phyloP scores from a whole-genome alignment of 2,113 vertebrate species.

The Myiopsitta monachus region DNA sequence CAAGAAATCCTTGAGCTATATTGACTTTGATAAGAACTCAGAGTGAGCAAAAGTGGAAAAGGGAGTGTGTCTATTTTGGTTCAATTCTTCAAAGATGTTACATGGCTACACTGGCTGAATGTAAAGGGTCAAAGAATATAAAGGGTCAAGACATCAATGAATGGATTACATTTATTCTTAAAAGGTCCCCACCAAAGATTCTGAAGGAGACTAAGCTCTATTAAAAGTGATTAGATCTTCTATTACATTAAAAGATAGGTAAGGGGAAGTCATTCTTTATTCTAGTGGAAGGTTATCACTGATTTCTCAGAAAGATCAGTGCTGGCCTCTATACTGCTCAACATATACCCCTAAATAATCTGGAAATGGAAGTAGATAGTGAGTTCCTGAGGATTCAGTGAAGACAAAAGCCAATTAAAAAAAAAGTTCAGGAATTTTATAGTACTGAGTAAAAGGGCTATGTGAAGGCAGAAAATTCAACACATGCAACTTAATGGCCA shows the following conservation, averaged over 20 bases:
- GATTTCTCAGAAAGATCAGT: background rate
- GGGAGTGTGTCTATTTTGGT: background rate
- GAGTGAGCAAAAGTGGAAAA: background rate
- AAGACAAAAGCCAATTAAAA: background rate
- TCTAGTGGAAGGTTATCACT: background rate
- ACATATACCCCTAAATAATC: background rate
- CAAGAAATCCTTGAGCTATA: background rate
- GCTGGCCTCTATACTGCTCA: background rate
- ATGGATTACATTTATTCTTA: background rate
- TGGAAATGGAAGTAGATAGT: background rate
- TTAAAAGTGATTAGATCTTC: background rate
- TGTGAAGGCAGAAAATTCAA: background rate
- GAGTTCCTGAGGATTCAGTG: background rate
- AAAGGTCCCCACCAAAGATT: background rate
- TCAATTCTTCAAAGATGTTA: background rate
- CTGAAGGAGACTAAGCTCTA: background rate
- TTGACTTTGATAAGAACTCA: background rate
- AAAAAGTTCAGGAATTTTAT: background rate
- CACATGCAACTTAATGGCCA: background rate
- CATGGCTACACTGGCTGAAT: background rate
- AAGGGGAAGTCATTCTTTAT: background rate
- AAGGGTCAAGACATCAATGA: background rate
- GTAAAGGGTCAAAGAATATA: background rate
- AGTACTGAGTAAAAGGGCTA: background rate
- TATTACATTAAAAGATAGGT: background rate